Percentiles rank a stretch among this genome's conserved stretches.
phyloP scores from a whole-genome alignment of 1,140 invertebrate species.

The Atta cephalotes region DNA sequence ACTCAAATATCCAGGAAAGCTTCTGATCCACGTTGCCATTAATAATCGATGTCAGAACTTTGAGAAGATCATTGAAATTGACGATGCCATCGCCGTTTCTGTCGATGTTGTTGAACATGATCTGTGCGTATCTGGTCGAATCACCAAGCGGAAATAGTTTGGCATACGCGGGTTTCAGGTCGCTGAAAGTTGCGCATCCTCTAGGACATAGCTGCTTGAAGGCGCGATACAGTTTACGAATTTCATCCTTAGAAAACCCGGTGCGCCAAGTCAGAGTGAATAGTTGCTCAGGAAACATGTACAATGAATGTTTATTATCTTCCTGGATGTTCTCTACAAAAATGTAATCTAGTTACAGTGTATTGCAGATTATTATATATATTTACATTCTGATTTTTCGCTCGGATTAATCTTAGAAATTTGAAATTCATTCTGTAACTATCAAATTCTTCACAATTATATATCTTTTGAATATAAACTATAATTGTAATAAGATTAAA shows the following conservation, averaged over 20 bases:
- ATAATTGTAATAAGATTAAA: background rate
- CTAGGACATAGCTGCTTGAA: constrained; percentile 82
- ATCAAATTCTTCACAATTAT: background rate
- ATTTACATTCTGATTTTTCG: constrained; percentile 37
- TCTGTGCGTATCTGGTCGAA: constrained; percentile 78
- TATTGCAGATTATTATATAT: constrained; percentile 12
- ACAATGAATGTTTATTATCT: constrained; percentile 64
- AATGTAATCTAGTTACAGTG: constrained; percentile 51
- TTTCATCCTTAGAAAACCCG: constrained; percentile 80
- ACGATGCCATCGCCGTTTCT: constrained; percentile 79
- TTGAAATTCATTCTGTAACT: background rate
- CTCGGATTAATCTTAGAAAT: background rate
- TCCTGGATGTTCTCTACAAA: constrained; percentile 68
- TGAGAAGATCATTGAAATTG: constrained; percentile 80
- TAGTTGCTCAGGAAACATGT: constrained; percentile 77
- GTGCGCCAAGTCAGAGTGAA: constrained; percentile 71
- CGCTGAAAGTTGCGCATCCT: constrained; percentile 74
- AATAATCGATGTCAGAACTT: constrained; percentile 74
- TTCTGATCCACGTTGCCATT: constrained; percentile 80
- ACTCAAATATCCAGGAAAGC: constrained; percentile 83
- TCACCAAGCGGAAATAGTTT: constrained; percentile 82
- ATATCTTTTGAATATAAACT: background rate
- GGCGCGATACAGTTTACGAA: constrained; percentile 79
- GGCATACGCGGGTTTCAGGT: constrained; percentile 79
- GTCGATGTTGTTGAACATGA: constrained; percentile 81